Base-by-base conservation (phyloP, 2,113 vertebrate genomes). In the Microcebus ravelobensis region DNA sequence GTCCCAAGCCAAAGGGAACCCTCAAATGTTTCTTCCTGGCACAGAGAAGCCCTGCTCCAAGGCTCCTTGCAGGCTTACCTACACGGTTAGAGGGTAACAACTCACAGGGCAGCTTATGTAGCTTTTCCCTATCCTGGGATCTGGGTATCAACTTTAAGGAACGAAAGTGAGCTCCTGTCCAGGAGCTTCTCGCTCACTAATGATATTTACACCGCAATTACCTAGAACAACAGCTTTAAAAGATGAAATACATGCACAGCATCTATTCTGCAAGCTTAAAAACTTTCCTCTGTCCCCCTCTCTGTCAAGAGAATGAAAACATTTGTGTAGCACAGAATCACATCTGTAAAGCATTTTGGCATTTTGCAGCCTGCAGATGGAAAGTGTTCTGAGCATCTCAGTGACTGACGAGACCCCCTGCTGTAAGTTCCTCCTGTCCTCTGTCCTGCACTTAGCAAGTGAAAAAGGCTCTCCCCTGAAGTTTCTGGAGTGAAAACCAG, bases 311-410 rank as follows among this genome's bases (percentile, higher is more conserved):
- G n/a, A 29, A 84, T n/a, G 87, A 79, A 34, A 55, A 79, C 39
- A 55, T 95, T 70, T 81, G 70, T 17, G 4, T 34, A 92, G 52
- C 63, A 65, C 42, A 84, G 27, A 50, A 55, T 95, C 80, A 87
- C 91, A 93, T 36, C 87, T 94, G 79, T 70, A 48, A 95, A 48
- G 36, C 80, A 76, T 80, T 95, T 70, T 90, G 80, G 31, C 80
- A 76, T 80, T 95, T 70, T 90, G 80, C 25, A 90, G 12, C 11
- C 57, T 61, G 65, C 65, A 95, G 90, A 55, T 65, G 76, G 74
- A 71, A 70, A 87, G 36, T 29, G 76, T 59, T 90, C 61, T n/a
- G 85, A 92, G 84, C 36, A 71, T 67, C 86, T 18, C 42, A 34
- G 57, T 80, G 87, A 94, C 50, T 45, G 63, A 80, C 50, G 36